Percentiles rank a stretch among this genome's conserved stretches.
Conservation (phyloP, 2,113 vertebrate species). For the Ictalurus punctatus region DNA sequence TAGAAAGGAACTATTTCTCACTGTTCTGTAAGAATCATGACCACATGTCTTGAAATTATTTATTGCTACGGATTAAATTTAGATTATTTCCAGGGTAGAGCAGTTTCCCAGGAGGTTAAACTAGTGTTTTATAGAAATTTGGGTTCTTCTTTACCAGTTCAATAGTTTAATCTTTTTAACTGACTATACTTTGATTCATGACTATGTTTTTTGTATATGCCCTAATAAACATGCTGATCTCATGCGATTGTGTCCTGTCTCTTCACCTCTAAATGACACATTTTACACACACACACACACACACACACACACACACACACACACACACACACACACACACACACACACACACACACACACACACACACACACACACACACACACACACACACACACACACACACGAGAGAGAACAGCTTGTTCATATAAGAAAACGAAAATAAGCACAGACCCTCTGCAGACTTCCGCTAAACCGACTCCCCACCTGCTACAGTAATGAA, state of each 20-base stretch:
- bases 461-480: no score
- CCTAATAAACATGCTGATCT: background rate
- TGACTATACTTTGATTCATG: background rate
- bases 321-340: background rate
- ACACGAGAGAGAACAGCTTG: background rate
- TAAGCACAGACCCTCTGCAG: background rate
- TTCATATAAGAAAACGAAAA: background rate
- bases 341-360: background rate
- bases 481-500: background rate
- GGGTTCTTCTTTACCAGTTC: no score
- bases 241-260: background rate
- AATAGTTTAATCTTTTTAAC: no score
- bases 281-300: background rate
- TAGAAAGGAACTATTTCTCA: no score
- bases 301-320: background rate
- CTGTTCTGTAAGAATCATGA: no score
- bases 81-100: no score
- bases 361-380: no score
- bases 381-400: no score
- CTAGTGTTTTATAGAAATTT: no score
- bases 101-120: no score
- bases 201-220: background rate
- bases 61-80: no score
- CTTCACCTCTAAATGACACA: background rate
- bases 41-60: no score